These are phyloP conservation scores for Acrocera orbiculus DNA, from an alignment of 2,888 invertebrate species.

Conservation along the genomic window DNA sequence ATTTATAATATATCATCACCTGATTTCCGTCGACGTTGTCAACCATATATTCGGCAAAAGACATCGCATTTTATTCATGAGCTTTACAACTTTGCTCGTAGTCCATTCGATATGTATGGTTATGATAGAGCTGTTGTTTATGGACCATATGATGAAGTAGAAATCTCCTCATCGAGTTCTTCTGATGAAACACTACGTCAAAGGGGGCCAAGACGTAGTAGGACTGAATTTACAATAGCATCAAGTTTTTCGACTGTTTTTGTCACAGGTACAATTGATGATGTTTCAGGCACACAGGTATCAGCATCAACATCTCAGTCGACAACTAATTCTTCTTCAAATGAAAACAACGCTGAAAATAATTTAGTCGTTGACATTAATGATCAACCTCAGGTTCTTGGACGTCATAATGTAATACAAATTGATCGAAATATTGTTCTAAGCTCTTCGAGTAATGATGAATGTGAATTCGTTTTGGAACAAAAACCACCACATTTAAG, in stretches of 20 bases:
- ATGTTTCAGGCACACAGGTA: neutral
- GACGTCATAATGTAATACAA: conserved; percentile 8
- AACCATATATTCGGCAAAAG: conserved; percentile 47
- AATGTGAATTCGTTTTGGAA: conserved; percentile 28
- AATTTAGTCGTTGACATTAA: neutral
- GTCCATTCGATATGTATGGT: conserved; percentile 72
- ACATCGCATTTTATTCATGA: conserved; percentile 84
- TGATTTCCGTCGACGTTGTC: conserved; percentile 52
- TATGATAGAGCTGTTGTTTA: conserved; percentile 58
- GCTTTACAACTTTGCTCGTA: conserved; percentile 67
- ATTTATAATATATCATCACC: conserved; percentile 38
- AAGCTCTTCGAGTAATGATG: conserved; percentile 24
- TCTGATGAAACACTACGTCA: conserved; percentile 6
- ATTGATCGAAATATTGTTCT: conserved; percentile 11
- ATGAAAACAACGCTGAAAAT: neutral
- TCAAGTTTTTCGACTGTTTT: conserved; percentile 9
- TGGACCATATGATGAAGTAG: conserved; percentile 30
- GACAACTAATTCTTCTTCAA: neutral
- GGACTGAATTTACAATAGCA: conserved; percentile 10
- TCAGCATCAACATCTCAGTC: neutral
- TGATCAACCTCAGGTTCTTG: conserved; percentile 8
- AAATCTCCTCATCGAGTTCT: conserved; percentile 17
- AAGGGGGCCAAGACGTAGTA: neutral
- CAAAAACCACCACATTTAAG: conserved; percentile 30
- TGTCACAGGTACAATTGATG: conserved; percentile 10